phyloP scores from a whole-genome alignment of 2,888 invertebrate genomes.

The Leptinotarsa rubiginosa region DNA sequence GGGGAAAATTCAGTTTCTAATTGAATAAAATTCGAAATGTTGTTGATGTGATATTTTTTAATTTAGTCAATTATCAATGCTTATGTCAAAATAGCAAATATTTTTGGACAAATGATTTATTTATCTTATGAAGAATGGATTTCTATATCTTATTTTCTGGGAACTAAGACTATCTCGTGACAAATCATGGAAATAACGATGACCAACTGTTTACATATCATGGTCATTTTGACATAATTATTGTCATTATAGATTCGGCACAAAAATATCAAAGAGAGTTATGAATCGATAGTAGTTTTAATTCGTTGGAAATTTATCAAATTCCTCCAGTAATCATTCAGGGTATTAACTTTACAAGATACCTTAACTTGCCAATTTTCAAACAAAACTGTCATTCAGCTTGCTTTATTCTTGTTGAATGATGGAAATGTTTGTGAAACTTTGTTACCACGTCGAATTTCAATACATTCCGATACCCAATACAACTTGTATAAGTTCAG shows the following conservation, averaged over 20 bases:
- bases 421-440: no score
- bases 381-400: no score
- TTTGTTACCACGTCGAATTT: no score
- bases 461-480: no score
- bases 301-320: neutral
- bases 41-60: conserved; percentile 47
- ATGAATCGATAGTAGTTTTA: neutral
- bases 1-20: conserved; percentile 88
- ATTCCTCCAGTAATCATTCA: neutral
- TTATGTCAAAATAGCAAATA: conserved; percentile 40
- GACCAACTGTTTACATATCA: conserved; percentile 24
- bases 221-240: conserved; percentile 35
- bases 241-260: conserved; percentile 1
- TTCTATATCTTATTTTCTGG: conserved; percentile 19
- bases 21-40: conserved; percentile 26
- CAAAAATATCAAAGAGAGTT: neutral
- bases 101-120: conserved; percentile 14
- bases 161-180: conserved; percentile 21
- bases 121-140: neutral
- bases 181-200: conserved; percentile 20
- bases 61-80: conserved; percentile 44
- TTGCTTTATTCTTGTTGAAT: no score
- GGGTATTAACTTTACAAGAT: no score
- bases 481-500: no score
- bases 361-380: no score